Evolutionary conservation across 2,888 invertebrate genomes (phyloP).

Genomic region (Diloba caeruleocephala): DNA sequence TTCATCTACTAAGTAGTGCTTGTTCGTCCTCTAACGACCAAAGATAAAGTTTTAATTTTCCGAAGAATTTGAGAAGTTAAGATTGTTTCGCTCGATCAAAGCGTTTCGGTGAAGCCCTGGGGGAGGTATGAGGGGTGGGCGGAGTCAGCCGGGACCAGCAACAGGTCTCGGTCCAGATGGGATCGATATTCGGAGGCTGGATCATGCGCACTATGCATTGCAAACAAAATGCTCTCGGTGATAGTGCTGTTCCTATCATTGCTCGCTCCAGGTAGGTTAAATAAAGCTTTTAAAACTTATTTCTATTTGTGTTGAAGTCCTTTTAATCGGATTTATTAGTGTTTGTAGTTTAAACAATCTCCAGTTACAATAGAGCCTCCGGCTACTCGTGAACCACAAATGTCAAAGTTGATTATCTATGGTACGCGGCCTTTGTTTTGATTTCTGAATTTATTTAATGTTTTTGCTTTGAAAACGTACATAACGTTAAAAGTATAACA

Average conservation of each 20-base stretch:
- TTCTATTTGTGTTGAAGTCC: constrained; percentile 11
- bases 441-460: constrained; percentile 12
- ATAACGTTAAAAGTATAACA: background rate
- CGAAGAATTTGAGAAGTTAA: constrained; percentile 82
- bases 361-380: constrained; percentile 15
- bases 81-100: constrained; percentile 83
- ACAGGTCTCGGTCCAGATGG: constrained; percentile 79
- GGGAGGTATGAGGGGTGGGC: constrained; percentile 57
- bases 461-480: background rate
- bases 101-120: constrained; percentile 66
- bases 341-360: constrained; percentile 35
- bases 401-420: constrained; percentile 64
- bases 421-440: constrained; percentile 51
- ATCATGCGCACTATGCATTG: constrained; percentile 77
- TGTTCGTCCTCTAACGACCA: constrained; percentile 40
- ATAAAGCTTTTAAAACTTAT: constrained; percentile 43
- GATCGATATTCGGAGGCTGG: constrained; percentile 84
- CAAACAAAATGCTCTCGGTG: constrained; percentile 81
- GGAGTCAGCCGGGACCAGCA: constrained; percentile 74
- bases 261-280: constrained; percentile 80
- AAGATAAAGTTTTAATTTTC: constrained; percentile 78
- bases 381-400: constrained; percentile 37
- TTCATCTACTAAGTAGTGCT: constrained; percentile 46
- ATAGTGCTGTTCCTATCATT: constrained; percentile 79
- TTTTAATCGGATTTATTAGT: constrained; percentile 29